Conservation (phyloP, 2,113 vertebrate genomes). For the Hypanus sabinus region DNA sequence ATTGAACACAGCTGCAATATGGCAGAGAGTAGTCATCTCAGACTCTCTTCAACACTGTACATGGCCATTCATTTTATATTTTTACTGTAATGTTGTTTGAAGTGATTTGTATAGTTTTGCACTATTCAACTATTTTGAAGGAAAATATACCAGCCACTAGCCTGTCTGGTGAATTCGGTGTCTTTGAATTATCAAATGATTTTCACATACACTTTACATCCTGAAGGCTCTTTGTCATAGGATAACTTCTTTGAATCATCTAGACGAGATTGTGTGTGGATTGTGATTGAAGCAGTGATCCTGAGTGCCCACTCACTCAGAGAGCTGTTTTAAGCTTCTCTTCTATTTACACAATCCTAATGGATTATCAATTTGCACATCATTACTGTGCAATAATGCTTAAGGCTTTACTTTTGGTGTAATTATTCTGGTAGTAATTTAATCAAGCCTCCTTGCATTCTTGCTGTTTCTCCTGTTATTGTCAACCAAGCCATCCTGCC, state of each 20-base stretch:
- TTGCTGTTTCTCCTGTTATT: not conserved
- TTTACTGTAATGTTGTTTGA: conserved; percentile 21
- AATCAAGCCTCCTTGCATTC: not conserved
- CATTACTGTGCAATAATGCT: not conserved
- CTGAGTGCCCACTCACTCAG: not conserved
- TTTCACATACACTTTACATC: conserved; percentile 12
- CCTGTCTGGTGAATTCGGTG: not conserved
- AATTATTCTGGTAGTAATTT: not conserved
- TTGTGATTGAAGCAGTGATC: not conserved
- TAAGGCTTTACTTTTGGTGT: not conserved
- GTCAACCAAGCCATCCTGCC: not conserved
- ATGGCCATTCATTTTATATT: not conserved
- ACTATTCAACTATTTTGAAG: not conserved
- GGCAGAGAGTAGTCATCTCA: not conserved
- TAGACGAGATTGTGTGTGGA: not conserved
- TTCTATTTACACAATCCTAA: not conserved
- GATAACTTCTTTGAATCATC: not conserved
- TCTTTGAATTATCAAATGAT: conserved; percentile 4
- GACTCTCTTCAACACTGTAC: not conserved
- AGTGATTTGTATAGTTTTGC: not conserved
- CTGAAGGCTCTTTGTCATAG: conserved; percentile 1
- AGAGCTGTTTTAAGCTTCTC: not conserved
- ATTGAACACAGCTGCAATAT: not conserved
- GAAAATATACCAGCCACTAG: not conserved
- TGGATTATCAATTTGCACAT: conserved; percentile 12